These are phyloP conservation scores for Nanorana parkeri DNA, from an alignment of 2,113 vertebrate species.

Conservation along the genomic window DNA sequence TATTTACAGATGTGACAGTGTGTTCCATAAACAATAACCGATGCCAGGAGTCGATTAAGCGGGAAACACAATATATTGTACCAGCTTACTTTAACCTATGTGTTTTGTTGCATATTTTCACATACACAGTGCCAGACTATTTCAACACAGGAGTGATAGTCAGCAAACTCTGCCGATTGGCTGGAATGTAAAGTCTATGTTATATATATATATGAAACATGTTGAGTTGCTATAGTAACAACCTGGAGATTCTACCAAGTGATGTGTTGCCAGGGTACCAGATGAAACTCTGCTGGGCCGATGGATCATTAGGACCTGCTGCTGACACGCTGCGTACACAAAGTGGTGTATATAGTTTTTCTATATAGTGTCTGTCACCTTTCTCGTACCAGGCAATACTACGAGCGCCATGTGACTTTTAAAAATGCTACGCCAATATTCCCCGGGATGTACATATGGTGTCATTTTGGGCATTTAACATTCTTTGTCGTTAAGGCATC, in stretches of 20 bases:
- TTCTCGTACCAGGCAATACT: conserved; percentile 3
- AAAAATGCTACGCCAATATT: no score
- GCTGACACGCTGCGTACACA: background rate
- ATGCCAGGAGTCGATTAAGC: no score
- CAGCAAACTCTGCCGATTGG: background rate
- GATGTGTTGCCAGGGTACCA: conserved; percentile 21
- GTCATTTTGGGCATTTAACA: no score
- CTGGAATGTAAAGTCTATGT: background rate
- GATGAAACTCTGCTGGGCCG: background rate
- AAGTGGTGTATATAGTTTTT: background rate
- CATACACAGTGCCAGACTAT: background rate
- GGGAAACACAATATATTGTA: no score
- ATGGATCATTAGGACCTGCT: background rate
- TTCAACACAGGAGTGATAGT: background rate
- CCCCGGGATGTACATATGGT: no score
- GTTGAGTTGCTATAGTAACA: conserved; percentile 8
- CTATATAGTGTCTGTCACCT: conserved; percentile 18
- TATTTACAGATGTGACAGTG: no score
- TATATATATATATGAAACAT: background rate
- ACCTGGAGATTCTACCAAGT: background rate
- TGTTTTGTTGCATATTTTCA: background rate
- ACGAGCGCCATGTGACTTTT: no score
- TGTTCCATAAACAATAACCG: no score
- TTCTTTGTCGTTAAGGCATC: no score
- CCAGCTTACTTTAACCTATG: background rate